Percentiles rank a stretch among this genome's conserved stretches.
phyloP scores from a whole-genome alignment of 2,797 vertebrate genomes.

The Ciconia nigra region DNA sequence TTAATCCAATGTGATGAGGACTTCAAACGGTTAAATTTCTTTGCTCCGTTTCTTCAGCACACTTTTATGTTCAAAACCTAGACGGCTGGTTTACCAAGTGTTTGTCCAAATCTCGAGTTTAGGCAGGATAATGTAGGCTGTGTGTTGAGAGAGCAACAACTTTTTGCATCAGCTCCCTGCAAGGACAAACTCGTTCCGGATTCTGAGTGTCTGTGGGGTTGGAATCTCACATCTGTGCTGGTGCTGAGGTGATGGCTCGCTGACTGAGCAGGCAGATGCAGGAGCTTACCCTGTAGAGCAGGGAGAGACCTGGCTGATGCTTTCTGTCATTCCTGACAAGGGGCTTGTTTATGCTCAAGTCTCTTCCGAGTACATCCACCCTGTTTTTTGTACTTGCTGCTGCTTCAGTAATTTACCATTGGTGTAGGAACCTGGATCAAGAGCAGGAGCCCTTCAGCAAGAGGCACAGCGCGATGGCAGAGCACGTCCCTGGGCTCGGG shows the following conservation, averaged over 20 bases:
- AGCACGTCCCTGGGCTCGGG: neutral
- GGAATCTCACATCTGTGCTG: neutral
- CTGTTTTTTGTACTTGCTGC: neutral
- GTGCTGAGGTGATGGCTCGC: neutral
- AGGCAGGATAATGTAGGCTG: neutral
- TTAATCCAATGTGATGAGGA: neutral
- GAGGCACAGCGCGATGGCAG: neutral
- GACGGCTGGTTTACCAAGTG: neutral
- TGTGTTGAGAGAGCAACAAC: neutral
- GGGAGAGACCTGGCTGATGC: neutral
- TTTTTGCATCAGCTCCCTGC: neutral
- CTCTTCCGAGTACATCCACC: neutral
- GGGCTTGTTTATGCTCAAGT: neutral
- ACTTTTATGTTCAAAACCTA: neutral
- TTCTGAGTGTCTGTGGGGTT: neutral
- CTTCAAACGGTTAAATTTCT: conserved; percentile 21
- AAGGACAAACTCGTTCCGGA: neutral
- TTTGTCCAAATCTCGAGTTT: neutral
- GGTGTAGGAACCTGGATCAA: neutral
- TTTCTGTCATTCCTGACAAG: neutral
- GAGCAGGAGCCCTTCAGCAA: neutral
- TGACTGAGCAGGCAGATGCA: neutral
- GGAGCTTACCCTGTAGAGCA: neutral
- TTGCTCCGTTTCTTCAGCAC: neutral
- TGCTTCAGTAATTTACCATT: neutral